phyloP scores from a whole-genome alignment of 2,797 vertebrate genomes.

The Morus bassanus region DNA sequence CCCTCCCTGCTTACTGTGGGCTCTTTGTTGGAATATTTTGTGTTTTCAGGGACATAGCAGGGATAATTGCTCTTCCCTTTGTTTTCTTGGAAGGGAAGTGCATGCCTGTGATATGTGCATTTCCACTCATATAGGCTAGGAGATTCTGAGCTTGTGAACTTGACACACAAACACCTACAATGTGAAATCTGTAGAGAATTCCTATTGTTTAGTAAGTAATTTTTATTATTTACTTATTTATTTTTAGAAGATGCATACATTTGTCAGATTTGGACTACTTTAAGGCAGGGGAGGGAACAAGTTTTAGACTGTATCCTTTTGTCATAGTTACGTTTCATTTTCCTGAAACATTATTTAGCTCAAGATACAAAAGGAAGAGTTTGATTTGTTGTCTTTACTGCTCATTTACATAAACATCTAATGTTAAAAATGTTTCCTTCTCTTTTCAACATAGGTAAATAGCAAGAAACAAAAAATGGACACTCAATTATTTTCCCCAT shows the following conservation, averaged over 20 bases:
- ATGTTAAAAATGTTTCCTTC: background rate
- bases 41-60: rapidly evolving
- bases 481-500: slow-evolving; percentile 42
- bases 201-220: background rate
- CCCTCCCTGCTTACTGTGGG: rapidly evolving
- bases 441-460: background rate
- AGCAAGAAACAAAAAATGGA: slow-evolving; percentile 50
- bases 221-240: background rate
- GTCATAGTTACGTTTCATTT: rapidly evolving
- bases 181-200: background rate
- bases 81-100: background rate
- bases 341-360: background rate
- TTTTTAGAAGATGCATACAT: background rate
- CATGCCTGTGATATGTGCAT: background rate
- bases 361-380: background rate
- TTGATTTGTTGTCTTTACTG: background rate
- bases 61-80: background rate
- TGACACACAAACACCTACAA: background rate
- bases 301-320: background rate
- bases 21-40: background rate
- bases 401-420: rapidly evolving
- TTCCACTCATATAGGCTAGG: background rate
- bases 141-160: background rate
- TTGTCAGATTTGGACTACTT: background rate
- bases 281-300: background rate